Conservation (phyloP, 2,888 invertebrate genomes). For the Leptothorax acervorum region DNA sequence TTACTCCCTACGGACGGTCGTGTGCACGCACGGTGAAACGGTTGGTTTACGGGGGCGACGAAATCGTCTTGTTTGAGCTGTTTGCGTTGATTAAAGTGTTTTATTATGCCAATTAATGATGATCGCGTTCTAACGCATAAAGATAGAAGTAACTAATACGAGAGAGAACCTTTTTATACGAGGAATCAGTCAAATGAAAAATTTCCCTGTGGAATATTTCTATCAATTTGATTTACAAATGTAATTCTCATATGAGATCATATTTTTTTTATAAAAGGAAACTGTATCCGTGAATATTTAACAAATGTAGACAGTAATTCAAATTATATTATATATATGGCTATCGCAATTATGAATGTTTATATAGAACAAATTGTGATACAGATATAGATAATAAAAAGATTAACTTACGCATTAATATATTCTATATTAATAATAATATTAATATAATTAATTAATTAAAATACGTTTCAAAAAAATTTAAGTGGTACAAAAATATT, state of each 20-base stretch:
- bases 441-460: slow-evolving; percentile 4
- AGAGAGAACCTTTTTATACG: background rate
- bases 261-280: background rate
- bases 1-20: slow-evolving; percentile 74
- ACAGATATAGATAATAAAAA: background rate
- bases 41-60: slow-evolving; percentile 58
- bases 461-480: background rate
- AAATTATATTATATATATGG: background rate
- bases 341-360: background rate
- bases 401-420: background rate
- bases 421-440: background rate
- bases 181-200: background rate
- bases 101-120: slow-evolving; percentile 51
- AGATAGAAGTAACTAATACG: slow-evolving; percentile 3
- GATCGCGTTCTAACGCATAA: slow-evolving; percentile 27
- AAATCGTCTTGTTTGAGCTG: slow-evolving; percentile 57
- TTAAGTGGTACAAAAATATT: slow-evolving; percentile 8
- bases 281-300: background rate
- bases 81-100: slow-evolving; percentile 56
- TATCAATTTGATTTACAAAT: background rate
- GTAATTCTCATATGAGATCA: background rate
- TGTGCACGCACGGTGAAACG: slow-evolving; percentile 65
- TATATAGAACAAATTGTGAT: background rate
- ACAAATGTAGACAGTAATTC: background rate
- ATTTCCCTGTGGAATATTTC: background rate